Base-by-base conservation (phyloP, 2,888 invertebrate genomes). In the Panorpa germanica region DNA sequence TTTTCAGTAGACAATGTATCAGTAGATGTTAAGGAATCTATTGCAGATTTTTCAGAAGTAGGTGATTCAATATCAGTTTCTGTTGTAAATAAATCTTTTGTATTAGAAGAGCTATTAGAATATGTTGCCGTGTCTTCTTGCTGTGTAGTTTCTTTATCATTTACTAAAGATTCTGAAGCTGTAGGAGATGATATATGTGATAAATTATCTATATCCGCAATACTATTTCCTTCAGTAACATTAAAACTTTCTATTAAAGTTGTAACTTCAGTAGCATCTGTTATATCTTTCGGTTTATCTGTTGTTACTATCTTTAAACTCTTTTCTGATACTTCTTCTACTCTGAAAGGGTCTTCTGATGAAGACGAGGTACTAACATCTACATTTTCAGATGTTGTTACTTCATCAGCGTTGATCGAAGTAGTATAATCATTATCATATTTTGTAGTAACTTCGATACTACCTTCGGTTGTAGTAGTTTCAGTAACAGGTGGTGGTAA, bases 81-180 rank as follows among this genome's bases (percentile, higher is more conserved):
- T 12, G 17, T 33, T 24, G 11, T n/a, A 4, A 26, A 12, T 14
- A 26, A 22, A 19, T 18, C 27, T 9, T 25, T 26, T 5, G 45
- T 37, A 39, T 52, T 57, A 38, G 43, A 47, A 30, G 60, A 59
- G 37, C 59, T 48, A 16, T 59, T 59, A 9, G 59, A 59, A n/a
- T 59, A 59, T 12, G 59, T 44, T 20, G 50, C 48, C 13, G 35
- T 43, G 25, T 57, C 50, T 34, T 49, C 39, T 17, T 46, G 38
- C 5, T 49, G 49, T 17, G 52, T 49, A 2, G 42, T 36, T 38
- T 7, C n/a, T 4, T 4, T 5, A 9, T 4, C 16, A 4, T 43
- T 48, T n/a, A 52, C 50, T 35, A 49, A 48, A 3, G 53, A 52
- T 12, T 57, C 52, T 32, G 45, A 45, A 3, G 46, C 46, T 13